A percentile compares a stretch with the other conserved stretches of the same genome.
phyloP scores from a whole-genome alignment of 2,113 vertebrate genomes.

The Menura novaehollandiae region DNA sequence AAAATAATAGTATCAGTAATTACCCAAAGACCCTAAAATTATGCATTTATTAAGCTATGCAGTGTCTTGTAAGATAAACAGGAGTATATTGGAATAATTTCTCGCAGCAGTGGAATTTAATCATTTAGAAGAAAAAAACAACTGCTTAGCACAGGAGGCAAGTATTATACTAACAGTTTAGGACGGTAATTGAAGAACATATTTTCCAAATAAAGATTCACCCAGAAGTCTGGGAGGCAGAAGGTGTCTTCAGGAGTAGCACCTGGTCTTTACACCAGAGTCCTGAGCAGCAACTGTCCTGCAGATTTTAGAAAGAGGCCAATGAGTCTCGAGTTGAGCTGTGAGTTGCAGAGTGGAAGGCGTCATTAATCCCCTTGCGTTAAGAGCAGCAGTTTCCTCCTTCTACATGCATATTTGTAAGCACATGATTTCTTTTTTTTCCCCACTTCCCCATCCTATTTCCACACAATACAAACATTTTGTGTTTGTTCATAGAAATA shows the following conservation, averaged over 20 bases:
- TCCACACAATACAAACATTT: background rate
- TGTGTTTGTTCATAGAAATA: background rate
- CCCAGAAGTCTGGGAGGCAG: background rate
- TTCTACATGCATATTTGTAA: background rate
- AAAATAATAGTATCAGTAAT: background rate
- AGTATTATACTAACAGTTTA: background rate
- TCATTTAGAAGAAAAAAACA: background rate
- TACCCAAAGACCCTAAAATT: background rate
- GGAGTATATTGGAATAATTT: background rate
- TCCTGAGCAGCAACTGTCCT: background rate
- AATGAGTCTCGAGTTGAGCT: background rate
- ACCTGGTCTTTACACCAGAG: background rate
- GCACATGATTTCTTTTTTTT: background rate
- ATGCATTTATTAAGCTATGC: background rate
- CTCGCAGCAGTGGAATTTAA: background rate
- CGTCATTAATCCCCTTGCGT: background rate
- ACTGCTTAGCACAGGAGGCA: background rate
- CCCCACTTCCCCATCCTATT: background rate
- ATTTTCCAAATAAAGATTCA: background rate
- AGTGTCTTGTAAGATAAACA: background rate
- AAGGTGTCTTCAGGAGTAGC: background rate
- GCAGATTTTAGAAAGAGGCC: background rate
- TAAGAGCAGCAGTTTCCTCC: background rate
- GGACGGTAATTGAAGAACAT: rapidly evolving
- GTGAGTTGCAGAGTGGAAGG: background rate